Conservation (phyloP, 2,797 vertebrate genomes). For the Remorina albescens region DNA sequence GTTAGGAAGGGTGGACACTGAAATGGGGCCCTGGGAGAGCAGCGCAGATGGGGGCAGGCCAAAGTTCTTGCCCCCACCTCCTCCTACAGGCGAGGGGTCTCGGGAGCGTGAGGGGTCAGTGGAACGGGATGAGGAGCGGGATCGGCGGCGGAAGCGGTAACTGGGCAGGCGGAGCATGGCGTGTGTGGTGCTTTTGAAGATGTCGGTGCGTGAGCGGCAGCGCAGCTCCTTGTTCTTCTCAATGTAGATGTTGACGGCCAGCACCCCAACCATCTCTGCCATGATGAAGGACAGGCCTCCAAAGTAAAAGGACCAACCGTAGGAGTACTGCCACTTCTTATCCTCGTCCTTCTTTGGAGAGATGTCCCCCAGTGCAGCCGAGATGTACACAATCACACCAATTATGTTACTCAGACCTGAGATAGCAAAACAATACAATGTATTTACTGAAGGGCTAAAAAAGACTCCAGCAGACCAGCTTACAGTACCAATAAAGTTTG, state of each 20-base stretch:
- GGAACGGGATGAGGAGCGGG: slow-evolving; percentile 92
- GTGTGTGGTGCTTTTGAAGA: slow-evolving; percentile 90
- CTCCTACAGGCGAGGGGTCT: slow-evolving; percentile 90
- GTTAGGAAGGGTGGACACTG: slow-evolving; percentile 92
- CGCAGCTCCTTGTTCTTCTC: slow-evolving; percentile 95
- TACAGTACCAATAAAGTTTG: slow-evolving; percentile 24
- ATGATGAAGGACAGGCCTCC: slow-evolving; percentile 96
- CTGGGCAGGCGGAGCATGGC: slow-evolving; percentile 93
- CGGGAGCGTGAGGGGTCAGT: slow-evolving; percentile 93
- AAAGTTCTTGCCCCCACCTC: slow-evolving; percentile 88
- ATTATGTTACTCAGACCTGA: slow-evolving; percentile 96
- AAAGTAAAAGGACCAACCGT: slow-evolving; percentile 97
- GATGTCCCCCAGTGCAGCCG: slow-evolving; percentile 94
- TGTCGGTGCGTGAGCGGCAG: slow-evolving; percentile 92
- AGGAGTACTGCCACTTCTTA: slow-evolving; percentile 95
- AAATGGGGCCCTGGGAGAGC: slow-evolving; percentile 88
- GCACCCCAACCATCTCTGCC: slow-evolving; percentile 95
- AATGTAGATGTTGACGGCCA: slow-evolving; percentile 97
- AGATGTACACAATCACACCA: slow-evolving; percentile 96
- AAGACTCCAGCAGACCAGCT: slow-evolving; percentile 14
- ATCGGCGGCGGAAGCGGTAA: slow-evolving; percentile 93
- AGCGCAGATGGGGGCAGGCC: slow-evolving; percentile 86
- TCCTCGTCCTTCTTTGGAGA: slow-evolving; percentile 93
- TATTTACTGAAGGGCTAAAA: slow-evolving; percentile 37
- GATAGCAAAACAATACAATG: slow-evolving; percentile 14